These are phyloP conservation scores for Sisyra terminalis DNA, from an alignment of 2,888 invertebrate genomes.

Conservation along the genomic window DNA sequence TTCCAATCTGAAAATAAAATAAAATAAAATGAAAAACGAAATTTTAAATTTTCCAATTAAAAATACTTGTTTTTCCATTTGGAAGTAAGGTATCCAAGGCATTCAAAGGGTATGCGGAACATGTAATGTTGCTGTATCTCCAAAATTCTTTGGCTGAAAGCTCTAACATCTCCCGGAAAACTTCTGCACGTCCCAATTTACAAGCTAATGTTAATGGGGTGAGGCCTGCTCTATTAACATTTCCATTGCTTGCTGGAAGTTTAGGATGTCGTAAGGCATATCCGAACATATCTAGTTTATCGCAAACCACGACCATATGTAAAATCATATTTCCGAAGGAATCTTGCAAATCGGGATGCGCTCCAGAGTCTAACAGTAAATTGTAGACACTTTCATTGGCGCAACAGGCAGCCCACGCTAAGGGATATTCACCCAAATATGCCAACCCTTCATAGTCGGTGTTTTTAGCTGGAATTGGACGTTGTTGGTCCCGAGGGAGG, in stretches of 20 bases:
- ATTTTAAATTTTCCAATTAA: neutral
- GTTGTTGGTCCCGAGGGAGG: conserved; percentile 85
- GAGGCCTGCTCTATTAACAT: conserved; percentile 74
- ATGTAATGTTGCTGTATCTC: conserved; percentile 97
- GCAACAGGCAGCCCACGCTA: conserved; percentile 96
- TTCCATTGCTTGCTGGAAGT: conserved; percentile 81
- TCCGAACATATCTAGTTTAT: conserved; percentile 96
- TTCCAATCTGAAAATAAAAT: conserved; percentile 69
- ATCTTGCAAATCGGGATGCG: conserved; percentile 92
- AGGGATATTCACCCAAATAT: conserved; percentile 91
- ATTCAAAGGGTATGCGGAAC: conserved; percentile 93
- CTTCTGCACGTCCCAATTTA: conserved; percentile 87
- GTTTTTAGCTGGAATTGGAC: conserved; percentile 52
- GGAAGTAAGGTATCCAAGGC: conserved; percentile 90
- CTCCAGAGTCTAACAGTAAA: conserved; percentile 76
- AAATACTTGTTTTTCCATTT: conserved; percentile 85
- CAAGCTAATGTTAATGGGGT: conserved; percentile 94
- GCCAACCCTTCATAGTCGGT: conserved; percentile 95
- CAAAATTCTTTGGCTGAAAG: conserved; percentile 90
- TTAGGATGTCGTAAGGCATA: conserved; percentile 92
- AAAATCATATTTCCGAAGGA: conserved; percentile 95
- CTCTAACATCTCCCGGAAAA: conserved; percentile 97
- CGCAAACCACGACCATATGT: conserved; percentile 98
- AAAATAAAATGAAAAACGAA: neutral
- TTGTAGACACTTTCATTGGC: conserved; percentile 97